Evolutionary conservation across 2,797 vertebrate genomes (phyloP).

Genomic region (Urosaurus nigricauda): DNA sequence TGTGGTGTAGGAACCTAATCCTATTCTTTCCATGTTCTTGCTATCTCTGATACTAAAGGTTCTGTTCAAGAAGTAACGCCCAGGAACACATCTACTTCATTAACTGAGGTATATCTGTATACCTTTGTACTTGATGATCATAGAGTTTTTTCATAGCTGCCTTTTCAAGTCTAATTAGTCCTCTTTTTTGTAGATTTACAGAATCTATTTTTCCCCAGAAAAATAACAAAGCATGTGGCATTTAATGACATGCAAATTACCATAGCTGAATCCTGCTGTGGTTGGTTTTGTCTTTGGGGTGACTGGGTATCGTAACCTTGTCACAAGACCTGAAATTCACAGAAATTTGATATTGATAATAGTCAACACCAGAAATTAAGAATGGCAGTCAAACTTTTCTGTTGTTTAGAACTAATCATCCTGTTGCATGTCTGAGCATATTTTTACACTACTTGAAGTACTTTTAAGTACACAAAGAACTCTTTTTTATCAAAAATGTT

Average conservation of each 20-base stretch:
- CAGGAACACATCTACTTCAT: too few relatives aligned
- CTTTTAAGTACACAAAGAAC: background rate
- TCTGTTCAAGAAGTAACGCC: too few relatives aligned
- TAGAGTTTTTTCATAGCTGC: too few relatives aligned
- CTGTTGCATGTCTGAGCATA: background rate
- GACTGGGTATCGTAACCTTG: slow-evolving; percentile 91
- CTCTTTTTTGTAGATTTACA: background rate
- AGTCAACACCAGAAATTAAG: slow-evolving; percentile 36
- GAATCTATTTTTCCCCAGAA: background rate
- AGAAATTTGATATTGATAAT: slow-evolving; percentile 48
- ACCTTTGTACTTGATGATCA: too few relatives aligned
- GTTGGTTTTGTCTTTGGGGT: slow-evolving; percentile 84
- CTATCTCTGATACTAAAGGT: too few relatives aligned
- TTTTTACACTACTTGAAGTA: background rate
- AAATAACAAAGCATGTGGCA: background rate
- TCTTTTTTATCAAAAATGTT: background rate
- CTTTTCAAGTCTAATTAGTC: too few relatives aligned
- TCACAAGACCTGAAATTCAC: slow-evolving; percentile 86
- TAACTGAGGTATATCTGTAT: too few relatives aligned
- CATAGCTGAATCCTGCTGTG: slow-evolving; percentile 95
- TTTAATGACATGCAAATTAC: slow-evolving; percentile 70
- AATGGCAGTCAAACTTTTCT: slow-evolving; percentile 20
- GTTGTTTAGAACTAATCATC: background rate
- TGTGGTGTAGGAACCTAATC: too few relatives aligned
- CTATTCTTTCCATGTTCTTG: too few relatives aligned